phyloP scores from a whole-genome alignment of 2,888 invertebrate genomes.

The Eristalis pertinax region DNA sequence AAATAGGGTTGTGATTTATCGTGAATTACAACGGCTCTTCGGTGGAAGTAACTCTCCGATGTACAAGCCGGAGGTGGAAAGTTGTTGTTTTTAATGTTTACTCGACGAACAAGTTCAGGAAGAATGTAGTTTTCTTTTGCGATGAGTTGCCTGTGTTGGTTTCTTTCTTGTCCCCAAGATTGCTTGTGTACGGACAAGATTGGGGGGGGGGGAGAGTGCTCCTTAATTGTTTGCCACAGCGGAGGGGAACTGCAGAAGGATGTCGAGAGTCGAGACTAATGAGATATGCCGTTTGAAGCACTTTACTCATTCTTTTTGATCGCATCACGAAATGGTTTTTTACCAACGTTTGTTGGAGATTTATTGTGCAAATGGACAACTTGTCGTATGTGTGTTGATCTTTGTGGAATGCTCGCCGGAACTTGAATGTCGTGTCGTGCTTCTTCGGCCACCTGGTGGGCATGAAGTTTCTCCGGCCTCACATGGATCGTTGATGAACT shows the following conservation, averaged over 20 bases:
- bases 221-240: background rate
- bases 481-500: no score
- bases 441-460: no score
- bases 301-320: background rate
- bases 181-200: background rate
- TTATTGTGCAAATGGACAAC: no score
- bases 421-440: no score
- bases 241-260: background rate
- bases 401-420: no score
- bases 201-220: background rate
- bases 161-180: background rate
- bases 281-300: background rate
- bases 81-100: background rate
- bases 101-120: background rate
- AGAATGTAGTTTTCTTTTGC: background rate
- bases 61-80: background rate
- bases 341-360: background rate
- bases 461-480: no score
- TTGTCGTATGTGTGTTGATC: no score
- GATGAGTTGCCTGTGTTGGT: background rate
- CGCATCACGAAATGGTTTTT: background rate
- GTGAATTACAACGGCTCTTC: conserved; percentile 43
- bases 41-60: background rate
- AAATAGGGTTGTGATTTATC: conserved; percentile 61
- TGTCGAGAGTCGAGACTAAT: background rate